phyloP scores from a whole-genome alignment of 2,113 vertebrate genomes.

The Fulica atra region DNA sequence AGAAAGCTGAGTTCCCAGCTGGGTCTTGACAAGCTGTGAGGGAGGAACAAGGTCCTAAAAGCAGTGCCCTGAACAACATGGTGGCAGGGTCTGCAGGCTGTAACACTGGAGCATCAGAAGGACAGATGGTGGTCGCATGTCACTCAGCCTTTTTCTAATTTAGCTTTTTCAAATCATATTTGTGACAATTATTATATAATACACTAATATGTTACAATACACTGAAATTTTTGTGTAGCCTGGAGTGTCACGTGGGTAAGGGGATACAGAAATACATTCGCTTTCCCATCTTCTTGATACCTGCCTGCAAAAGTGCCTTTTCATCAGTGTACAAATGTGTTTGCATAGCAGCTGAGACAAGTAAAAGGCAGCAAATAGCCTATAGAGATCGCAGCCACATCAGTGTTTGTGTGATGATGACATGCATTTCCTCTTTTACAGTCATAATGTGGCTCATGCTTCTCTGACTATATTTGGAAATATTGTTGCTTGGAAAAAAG shows the following conservation, averaged over 20 bases:
- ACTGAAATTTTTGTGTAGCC: not conserved
- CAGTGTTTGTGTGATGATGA: not conserved
- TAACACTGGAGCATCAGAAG: not conserved
- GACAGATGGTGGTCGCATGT: fast-evolving
- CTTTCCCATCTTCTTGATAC: not conserved
- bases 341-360: not conserved
- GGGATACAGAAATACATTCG: not conserved
- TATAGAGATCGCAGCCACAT: not conserved
- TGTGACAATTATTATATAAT: not conserved
- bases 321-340: not conserved
- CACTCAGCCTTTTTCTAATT: not conserved
- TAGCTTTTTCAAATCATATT: not conserved
- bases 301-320: not conserved
- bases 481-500: not conserved
- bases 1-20: not conserved
- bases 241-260: not conserved
- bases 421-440: not conserved
- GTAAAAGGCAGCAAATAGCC: not conserved
- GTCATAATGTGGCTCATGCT: not conserved
- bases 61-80: fast-evolving
- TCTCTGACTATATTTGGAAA: constrained; percentile 32
- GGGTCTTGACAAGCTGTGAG: not conserved
- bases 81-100: not conserved
- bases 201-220: not conserved
- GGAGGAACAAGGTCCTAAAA: not conserved